Base-by-base conservation (phyloP, 2,797 vertebrate species). In the Ficedula albicollis region DNA sequence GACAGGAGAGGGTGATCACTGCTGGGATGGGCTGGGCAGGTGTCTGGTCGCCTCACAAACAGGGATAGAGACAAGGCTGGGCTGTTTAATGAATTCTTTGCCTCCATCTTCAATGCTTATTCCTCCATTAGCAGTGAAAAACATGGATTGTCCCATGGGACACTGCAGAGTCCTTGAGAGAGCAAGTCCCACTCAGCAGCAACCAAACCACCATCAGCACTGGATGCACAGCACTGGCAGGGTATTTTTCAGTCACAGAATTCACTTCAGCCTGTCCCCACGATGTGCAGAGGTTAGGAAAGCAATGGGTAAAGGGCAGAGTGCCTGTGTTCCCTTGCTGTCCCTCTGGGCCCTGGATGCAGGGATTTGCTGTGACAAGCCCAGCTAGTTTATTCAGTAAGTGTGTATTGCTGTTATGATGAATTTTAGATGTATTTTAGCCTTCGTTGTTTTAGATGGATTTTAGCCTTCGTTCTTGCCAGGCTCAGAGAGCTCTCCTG, bases 131-230 rank as follows among this genome's bases (percentile, higher is more conserved):
- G 32, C 15, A 4, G 38, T 36, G 58, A 23, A 27, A 32, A 75
- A 32, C 15, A 8, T 19, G 44, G 44, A 43, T 32, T 43, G 36
- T 49, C 4, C 26, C 44, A 8, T 10, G 52, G 43, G 36, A 32
- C 6, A 10, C 60, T 58, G 13, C 60, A 34, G 26, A 43, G 36
- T 51, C 44, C 22, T 51, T 10, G 60, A 51, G 12, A 75, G 52
- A 52, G 36, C 36, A 36, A 43, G 26, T 21, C 43, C 17, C 1
- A 3, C 60, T 66, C 43, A 32, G 43, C 30, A 21, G 14, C 26
- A 36, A 2, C 36, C 32, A 43, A 5, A 36, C 6, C 52, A 23
- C 2, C 23, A n/a, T n/a, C n/a, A 41, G 21, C 69, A 9, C 0
- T 48, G 51, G 19, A 6, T 73, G 25, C 51, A 41, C 34, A 48